Percentiles rank a stretch among this genome's conserved stretches.
These are phyloP conservation scores for Lasioglossum vierecki DNA, from an alignment of 2,888 invertebrate genomes.

Conservation along the genomic window DNA sequence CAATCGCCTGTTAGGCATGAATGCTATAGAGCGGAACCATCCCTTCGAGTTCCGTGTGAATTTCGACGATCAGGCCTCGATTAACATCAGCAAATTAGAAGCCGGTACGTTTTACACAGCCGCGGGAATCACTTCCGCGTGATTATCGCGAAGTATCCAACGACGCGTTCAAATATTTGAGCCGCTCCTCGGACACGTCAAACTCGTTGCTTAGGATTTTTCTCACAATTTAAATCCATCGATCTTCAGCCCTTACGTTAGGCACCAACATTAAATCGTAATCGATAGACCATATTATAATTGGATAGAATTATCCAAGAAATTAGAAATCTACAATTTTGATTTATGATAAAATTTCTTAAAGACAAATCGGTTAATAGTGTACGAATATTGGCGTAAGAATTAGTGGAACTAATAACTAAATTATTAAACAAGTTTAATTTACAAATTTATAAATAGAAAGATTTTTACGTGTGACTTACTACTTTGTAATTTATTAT, in stretches of 20 bases:
- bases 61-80: slow-evolving; percentile 68
- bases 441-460: neutral
- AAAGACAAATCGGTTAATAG: too few relatives aligned
- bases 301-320: too few relatives aligned
- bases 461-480: neutral
- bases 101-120: slow-evolving; percentile 45
- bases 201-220: neutral
- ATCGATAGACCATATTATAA: too few relatives aligned
- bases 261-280: neutral
- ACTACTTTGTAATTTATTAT: neutral
- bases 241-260: neutral
- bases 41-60: slow-evolving; percentile 60
- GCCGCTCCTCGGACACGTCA: neutral
- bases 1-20: slow-evolving; percentile 73
- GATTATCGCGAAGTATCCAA: neutral
- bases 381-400: too few relatives aligned
- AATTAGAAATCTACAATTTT: too few relatives aligned
- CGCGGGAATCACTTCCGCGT: slow-evolving; percentile 27
- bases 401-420: neutral
- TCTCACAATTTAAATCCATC: neutral
- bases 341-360: too few relatives aligned
- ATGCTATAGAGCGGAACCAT: slow-evolving; percentile 61
- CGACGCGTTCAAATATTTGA: slow-evolving; percentile 1
- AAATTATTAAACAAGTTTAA: neutral
- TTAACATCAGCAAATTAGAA: slow-evolving; percentile 67